Conservation (phyloP, 2,797 vertebrate genomes). For the Coluber constrictor region DNA sequence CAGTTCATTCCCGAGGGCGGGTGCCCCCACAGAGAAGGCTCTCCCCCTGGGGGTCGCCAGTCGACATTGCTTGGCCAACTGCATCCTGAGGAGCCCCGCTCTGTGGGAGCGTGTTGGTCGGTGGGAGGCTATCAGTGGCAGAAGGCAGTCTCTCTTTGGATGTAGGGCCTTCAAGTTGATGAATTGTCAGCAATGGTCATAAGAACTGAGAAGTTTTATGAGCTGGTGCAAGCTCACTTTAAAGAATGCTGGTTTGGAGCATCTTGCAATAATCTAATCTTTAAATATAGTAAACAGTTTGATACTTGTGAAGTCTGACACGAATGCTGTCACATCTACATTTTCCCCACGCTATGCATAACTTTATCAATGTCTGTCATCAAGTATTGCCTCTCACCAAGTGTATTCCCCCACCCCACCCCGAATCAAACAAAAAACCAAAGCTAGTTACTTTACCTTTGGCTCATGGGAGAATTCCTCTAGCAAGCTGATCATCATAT, state of each 20-base stretch:
- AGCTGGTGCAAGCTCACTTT: background rate
- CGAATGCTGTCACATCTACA: background rate
- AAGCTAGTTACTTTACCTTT: background rate
- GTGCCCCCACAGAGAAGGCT: no score
- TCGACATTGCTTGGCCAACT: no score
- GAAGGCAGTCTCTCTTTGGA: background rate
- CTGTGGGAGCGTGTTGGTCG: no score
- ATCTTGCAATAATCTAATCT: background rate
- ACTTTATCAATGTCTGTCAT: background rate
- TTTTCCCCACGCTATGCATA: background rate
- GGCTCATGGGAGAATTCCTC: background rate
- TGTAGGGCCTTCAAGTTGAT: background rate
- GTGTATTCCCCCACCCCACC: background rate
- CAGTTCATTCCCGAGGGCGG: no score
- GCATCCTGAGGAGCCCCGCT: no score
- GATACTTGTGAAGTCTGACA: background rate
- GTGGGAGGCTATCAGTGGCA: no score
- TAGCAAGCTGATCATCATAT: background rate
- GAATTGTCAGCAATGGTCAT: background rate
- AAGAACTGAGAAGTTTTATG: background rate
- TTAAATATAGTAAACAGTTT: background rate
- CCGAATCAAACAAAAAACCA: background rate
- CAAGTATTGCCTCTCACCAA: background rate
- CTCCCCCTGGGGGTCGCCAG: no score
- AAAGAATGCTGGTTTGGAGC: background rate